Conservation (phyloP, 2,113 vertebrate genomes). For the Anguilla japonica region DNA sequence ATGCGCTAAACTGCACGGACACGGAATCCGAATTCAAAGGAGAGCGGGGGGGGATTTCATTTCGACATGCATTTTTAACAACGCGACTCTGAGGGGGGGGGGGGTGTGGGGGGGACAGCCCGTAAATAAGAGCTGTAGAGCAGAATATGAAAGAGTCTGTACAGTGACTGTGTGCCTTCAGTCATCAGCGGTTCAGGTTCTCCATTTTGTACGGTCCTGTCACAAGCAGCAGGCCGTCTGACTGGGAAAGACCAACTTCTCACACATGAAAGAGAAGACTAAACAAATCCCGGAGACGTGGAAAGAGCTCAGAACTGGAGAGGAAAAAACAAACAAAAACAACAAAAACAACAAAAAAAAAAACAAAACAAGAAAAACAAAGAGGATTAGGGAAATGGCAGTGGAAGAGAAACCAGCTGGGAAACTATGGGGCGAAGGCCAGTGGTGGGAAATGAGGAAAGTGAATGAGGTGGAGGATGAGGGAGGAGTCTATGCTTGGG, state of each 20-base stretch:
- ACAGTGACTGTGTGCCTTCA: not conserved
- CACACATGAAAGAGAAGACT: not conserved
- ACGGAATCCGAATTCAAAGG: conserved; percentile 44
- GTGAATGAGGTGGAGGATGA: not conserved
- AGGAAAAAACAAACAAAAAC: not conserved
- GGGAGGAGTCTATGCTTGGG: too few species aligned
- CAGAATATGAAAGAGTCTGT: not conserved
- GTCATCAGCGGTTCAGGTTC: not conserved
- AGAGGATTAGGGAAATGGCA: not conserved
- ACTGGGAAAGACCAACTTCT: not conserved
- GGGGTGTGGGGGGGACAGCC: not conserved
- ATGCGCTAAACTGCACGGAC: not conserved
- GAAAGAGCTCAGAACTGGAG: not conserved
- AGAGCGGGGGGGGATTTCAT: conserved; percentile 36
- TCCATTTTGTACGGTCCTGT: not conserved
- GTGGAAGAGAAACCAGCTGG: conserved; percentile 13
- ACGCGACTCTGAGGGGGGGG: conserved; percentile 30
- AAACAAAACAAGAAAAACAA: conserved; percentile 18
- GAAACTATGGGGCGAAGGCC: not conserved
- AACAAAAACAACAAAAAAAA: not conserved
- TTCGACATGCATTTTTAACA: conserved; percentile 45
- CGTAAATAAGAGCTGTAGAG: not conserved
- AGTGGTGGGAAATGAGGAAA: not conserved
- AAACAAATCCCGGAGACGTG: not conserved
- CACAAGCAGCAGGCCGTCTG: not conserved